Percentiles rank a stretch among this genome's conserved stretches.
phyloP scores from a whole-genome alignment of 2,888 invertebrate species.

The Athalia cordata region DNA sequence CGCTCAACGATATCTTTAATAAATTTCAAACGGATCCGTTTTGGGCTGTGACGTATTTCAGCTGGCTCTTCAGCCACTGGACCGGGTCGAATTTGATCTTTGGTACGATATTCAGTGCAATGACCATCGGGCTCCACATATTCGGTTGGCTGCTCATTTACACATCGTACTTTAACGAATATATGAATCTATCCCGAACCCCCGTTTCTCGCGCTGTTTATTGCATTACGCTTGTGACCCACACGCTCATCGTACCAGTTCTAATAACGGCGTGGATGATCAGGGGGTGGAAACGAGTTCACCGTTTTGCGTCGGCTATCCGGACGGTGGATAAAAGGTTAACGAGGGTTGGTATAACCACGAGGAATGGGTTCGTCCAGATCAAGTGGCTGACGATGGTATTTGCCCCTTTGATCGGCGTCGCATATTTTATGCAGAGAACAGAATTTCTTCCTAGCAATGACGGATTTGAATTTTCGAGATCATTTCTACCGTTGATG shows the following conservation, averaged over 20 bases:
- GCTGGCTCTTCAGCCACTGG: constrained; percentile 26
- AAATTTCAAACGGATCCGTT: constrained; percentile 1
- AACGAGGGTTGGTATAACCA: constrained; percentile 5
- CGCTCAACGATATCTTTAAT: not conserved
- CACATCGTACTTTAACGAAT: not conserved
- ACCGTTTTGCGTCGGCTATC: not conserved
- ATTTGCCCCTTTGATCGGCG: too few species aligned
- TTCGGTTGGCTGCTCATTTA: not conserved
- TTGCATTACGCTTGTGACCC: not conserved
- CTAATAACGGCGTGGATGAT: constrained; percentile 26
- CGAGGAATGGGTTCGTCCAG: constrained; percentile 4
- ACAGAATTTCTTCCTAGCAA: too few species aligned
- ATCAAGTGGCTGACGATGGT: too few species aligned
- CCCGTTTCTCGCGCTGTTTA: not conserved
- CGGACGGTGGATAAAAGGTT: constrained; percentile 15
- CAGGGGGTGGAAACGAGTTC: constrained; percentile 9
- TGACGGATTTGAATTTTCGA: too few species aligned
- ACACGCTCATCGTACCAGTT: not conserved
- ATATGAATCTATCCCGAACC: not conserved
- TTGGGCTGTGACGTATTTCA: constrained; percentile 21
- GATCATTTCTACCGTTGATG: too few species aligned
- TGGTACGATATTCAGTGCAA: constrained; percentile 1
- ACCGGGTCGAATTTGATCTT: constrained; percentile 7
- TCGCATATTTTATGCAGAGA: too few species aligned
- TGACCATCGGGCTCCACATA: not conserved